These are phyloP conservation scores for Lobophora halterata DNA, from an alignment of 2,888 invertebrate species.

Conservation along the genomic window DNA sequence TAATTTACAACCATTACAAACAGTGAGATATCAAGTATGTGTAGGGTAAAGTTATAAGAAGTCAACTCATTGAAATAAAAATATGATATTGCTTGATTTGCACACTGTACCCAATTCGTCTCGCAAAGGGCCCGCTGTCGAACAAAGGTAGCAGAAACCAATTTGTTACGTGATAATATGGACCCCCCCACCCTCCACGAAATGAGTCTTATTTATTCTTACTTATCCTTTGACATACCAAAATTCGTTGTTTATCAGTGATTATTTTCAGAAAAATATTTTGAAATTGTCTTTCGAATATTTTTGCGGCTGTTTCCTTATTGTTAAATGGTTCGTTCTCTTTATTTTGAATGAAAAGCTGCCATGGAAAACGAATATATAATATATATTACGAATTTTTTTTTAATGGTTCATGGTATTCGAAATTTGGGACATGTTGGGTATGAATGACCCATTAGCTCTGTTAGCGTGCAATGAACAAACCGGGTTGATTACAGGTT, in stretches of 20 bases:
- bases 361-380: too few species aligned
- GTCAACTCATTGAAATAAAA: too few species aligned
- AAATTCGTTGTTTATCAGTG: constrained; percentile 29
- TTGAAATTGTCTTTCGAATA: constrained; percentile 9
- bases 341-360: too few species aligned
- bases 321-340: not conserved
- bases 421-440: too few species aligned
- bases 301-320: not conserved
- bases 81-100: constrained; percentile 42
- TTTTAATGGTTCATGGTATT: too few species aligned
- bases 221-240: constrained; percentile 44
- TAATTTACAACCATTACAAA: too few species aligned
- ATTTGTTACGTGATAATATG: constrained; percentile 81
- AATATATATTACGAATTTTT: too few species aligned
- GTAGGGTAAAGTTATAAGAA: too few species aligned
- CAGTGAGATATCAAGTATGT: too few species aligned
- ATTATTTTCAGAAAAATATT: constrained; percentile 19
- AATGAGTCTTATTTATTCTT: constrained; percentile 56
- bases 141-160: constrained; percentile 79
- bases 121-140: constrained; percentile 59
- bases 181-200: constrained; percentile 40
- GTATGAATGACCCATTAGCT: too few species aligned
- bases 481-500: too few species aligned
- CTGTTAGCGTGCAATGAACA: too few species aligned
- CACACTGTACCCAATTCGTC: constrained; percentile 58